A percentile compares a stretch with the other conserved stretches of the same genome.
These are phyloP conservation scores for Hedya salicella DNA, from an alignment of 2,888 invertebrate species.

Conservation along the genomic window DNA sequence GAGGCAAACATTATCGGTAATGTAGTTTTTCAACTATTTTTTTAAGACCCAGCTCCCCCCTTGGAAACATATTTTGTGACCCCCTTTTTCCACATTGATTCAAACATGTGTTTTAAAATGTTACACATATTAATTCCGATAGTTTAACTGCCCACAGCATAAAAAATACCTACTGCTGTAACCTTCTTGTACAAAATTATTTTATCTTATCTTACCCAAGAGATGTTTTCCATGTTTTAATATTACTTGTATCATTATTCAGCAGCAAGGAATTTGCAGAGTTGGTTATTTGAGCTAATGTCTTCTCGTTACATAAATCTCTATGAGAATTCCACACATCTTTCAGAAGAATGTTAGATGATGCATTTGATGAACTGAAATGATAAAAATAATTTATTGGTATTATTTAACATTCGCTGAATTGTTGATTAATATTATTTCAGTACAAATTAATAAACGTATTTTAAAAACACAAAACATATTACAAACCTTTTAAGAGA, in stretches of 20 bases:
- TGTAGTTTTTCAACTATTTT: no score
- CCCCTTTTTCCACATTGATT: no score
- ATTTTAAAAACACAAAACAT: not conserved
- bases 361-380: slow-evolving; percentile 65
- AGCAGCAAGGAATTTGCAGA: slow-evolving; percentile 55
- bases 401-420: no score
- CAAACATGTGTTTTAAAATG: no score
- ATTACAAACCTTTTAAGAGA: slow-evolving; percentile 56
- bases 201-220: slow-evolving; percentile 55
- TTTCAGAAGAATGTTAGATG: slow-evolving; percentile 60
- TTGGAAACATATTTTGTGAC: no score
- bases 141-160: no score
- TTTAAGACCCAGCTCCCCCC: no score
- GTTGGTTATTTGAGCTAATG: slow-evolving; percentile 54
- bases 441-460: not conserved
- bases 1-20: no score
- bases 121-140: no score
- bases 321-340: slow-evolving; percentile 60
- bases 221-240: slow-evolving; percentile 63
- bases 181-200: not conserved
- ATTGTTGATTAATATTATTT: not conserved
- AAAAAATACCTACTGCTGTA: no score
- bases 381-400: not conserved
- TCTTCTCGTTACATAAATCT: slow-evolving; percentile 51
- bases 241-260: slow-evolving; percentile 54